These are phyloP conservation scores for Lemur catta DNA, from an alignment of 2,797 vertebrate species.

Conservation along the genomic window DNA sequence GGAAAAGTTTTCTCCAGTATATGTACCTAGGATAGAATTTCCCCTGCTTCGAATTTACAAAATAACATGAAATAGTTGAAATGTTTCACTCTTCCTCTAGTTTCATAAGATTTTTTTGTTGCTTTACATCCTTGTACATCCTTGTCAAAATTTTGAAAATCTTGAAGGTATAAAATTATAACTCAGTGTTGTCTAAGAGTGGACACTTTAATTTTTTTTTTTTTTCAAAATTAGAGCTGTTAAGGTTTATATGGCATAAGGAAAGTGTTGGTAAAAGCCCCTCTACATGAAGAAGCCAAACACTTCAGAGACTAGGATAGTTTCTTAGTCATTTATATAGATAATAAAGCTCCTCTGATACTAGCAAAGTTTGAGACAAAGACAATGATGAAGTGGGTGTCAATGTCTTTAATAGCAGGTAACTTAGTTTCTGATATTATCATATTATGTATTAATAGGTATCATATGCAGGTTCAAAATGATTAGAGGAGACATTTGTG, in stretches of 20 bases:
- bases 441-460: neutral
- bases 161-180: neutral
- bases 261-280: neutral
- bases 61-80: neutral
- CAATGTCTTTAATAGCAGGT: neutral
- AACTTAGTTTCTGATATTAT: neutral
- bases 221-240: neutral
- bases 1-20: neutral
- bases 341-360: neutral
- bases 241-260: neutral
- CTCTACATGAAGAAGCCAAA: neutral
- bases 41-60: neutral
- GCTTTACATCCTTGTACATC: neutral
- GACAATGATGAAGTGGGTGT: neutral
- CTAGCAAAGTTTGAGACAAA: neutral
- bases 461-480: neutral
- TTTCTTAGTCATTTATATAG: neutral
- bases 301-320: neutral
- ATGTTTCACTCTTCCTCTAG: neutral
- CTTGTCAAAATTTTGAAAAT: neutral
- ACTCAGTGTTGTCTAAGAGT: neutral
- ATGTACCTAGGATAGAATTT: neutral
- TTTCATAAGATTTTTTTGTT: neutral
- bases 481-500: neutral
- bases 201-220: neutral